Evolutionary conservation across 92 coral and sea anemone genomes (phyloP), one percentile per base, ranked within the genome.

Genomic region (Umimayanthus kanabou): DNA sequence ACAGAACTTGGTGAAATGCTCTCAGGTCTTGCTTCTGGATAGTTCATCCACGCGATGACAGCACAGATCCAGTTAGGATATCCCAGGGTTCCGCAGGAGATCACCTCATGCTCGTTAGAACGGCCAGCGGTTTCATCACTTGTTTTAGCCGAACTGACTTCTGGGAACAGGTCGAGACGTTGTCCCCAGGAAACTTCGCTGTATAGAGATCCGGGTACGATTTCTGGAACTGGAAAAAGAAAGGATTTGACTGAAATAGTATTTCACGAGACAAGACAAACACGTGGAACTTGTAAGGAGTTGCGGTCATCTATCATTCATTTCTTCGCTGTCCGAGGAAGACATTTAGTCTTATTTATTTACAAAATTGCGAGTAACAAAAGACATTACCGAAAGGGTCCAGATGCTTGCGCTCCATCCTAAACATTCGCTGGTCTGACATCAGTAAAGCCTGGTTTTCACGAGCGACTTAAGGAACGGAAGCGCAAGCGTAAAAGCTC

Each of bases 181-280:
- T 95, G 90, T 94, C 98, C 25, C 88, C 94, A 4, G 98, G 95
- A 71, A 92, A 95, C 43, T 90, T 93, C 39, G 95, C 92, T 33
- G 91, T 89, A 73, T 96, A 96, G 57, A 96, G 94, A 16, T 93
- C 94, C 0, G 98, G 98, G 53, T 96, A 96, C 0, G 95, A 91
- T 90, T 93, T 95, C 91, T 93, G 96, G 89, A 96, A 96, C 98
- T 96, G 79, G 20, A 55, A 76, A 7, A 78, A 65, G 67, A 58
- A 25, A n/a, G 18, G 28, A n/a, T 18, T 40, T 43, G 80, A 7
- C 9, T 39, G 50, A 14, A 20, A 11, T 80, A 37, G 5, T n/a
- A n/a, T 11, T 9, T 2, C 76, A 11, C 2, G 40, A 72, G 40
- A 72, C 16, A 72, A 15, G 23, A 72, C 8, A 71, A 26, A 28